Conservation (phyloP, 2,888 invertebrate genomes). For the Noctua janthina region DNA sequence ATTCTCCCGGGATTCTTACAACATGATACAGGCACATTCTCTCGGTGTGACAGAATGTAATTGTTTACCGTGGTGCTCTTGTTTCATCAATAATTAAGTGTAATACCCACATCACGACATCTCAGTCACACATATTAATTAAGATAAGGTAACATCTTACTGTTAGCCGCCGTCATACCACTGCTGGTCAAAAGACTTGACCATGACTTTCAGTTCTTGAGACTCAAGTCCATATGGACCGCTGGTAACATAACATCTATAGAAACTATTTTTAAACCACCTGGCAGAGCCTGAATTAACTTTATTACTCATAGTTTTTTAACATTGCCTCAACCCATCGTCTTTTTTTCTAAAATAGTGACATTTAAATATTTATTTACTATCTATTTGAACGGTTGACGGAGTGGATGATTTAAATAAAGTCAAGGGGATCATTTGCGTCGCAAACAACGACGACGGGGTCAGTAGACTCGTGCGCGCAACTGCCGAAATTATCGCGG, state of each 20-base stretch:
- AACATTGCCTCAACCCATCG: background rate
- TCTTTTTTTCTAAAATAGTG: conserved; percentile 32
- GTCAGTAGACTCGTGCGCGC: conserved; percentile 87
- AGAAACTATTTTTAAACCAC: background rate
- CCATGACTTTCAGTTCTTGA: background rate
- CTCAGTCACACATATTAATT: background rate
- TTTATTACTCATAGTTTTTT: background rate
- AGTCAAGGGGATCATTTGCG: conserved; percentile 89
- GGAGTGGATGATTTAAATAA: conserved; percentile 86
- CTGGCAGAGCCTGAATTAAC: conserved; percentile 1
- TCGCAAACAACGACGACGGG: conserved; percentile 86
- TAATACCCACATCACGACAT: background rate
- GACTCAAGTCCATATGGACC: background rate
- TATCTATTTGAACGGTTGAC: conserved; percentile 71
- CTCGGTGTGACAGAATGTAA: background rate
- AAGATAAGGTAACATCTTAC: background rate
- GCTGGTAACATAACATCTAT: background rate
- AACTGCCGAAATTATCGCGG: conserved; percentile 89
- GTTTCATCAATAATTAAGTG: background rate
- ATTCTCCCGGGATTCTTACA: conserved; percentile 1
- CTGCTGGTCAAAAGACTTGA: background rate
- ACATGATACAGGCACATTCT: background rate
- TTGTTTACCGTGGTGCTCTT: conserved; percentile 4
- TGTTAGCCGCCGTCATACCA: too few relatives aligned
- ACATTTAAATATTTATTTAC: conserved; percentile 58